phyloP scores from a whole-genome alignment of 2,797 vertebrate genomes.

The Coranthus polyacanthus region DNA sequence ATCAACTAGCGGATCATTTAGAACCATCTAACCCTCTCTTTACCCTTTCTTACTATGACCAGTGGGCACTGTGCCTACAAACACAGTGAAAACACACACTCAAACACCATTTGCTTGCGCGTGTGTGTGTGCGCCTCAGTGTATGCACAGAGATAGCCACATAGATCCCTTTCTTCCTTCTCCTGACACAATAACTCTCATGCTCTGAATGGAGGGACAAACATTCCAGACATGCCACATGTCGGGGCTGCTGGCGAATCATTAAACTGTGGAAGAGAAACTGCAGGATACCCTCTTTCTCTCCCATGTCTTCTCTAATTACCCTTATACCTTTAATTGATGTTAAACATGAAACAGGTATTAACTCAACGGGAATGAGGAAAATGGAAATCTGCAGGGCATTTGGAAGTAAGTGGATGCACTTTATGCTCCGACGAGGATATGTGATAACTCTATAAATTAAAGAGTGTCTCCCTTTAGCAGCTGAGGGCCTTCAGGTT shows the following conservation, averaged over 20 bases:
- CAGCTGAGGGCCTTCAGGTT: conserved; percentile 70
- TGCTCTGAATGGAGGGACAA: conserved; percentile 84
- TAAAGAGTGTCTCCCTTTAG: conserved; percentile 71
- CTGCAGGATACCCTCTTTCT: conserved; percentile 83
- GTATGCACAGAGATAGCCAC: conserved; percentile 65
- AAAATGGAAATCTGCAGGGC: conserved; percentile 65
- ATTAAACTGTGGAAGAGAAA: conserved; percentile 86
- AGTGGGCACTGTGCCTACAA: conserved; percentile 67
- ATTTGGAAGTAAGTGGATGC: conserved; percentile 62
- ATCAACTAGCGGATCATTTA: conserved; percentile 71
- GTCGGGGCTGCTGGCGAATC: conserved; percentile 85
- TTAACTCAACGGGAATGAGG: conserved; percentile 70
- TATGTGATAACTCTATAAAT: conserved; percentile 78
- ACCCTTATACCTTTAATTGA: conserved; percentile 86
- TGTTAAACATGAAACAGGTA: conserved; percentile 85
- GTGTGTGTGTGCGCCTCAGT: conserved; percentile 15
- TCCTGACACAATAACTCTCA: conserved; percentile 85
- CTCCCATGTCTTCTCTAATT: conserved; percentile 84
- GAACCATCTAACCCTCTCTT: conserved; percentile 69
- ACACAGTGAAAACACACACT: conserved; percentile 66
- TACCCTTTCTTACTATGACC: conserved; percentile 63
- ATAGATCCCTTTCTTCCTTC: conserved; percentile 75
- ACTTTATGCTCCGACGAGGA: conserved; percentile 58
- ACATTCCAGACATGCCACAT: conserved; percentile 88
- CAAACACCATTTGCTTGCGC: conserved; percentile 50